Base-by-base conservation (phyloP, 2,113 vertebrate genomes). In the Mesitornis unicolor region DNA sequence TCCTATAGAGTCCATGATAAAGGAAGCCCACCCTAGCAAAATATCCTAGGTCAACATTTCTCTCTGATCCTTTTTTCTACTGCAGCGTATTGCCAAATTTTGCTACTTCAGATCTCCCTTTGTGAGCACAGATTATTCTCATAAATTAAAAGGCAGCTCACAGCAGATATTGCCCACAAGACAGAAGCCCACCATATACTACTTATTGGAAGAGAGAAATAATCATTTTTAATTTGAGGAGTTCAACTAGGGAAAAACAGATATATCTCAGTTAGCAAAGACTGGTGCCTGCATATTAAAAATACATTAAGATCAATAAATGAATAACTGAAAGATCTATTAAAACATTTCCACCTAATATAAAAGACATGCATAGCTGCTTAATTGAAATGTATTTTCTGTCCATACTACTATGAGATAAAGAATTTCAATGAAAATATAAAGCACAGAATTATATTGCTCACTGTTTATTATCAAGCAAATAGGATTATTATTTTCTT, bases 251-350 rank as follows among this genome's bases (percentile, higher is more conserved):
- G 63, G 82, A 95, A 89, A 95, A 93, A 68, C 64, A 93, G 91
- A 84, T 90, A 93, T 76, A 94, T 84, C 68, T 96, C 84, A 93
- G 87, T 86, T 93, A 96, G 79, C 70, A 83, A 73, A 90, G 60
- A 92, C 43, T 0, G 0, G 50, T 93, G 85, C 45, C 79, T 84
- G 45, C 76, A 68, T 97, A 95, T 96, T 97, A 91, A 93, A 95
- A 96, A 95, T 95, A 90, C 91, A 95, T 96, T 95, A 89, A 91
- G 95, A 96, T 97, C 95, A 95, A 96, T 97, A 94, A 96, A 93
- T 78, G 93, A 93, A 96, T 95, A 96, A 96, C 92, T 91, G 92
- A 95, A 94, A 90, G 61, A 69, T 79, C 75, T 92, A 94, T 96
- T 97, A 86, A 94, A 89, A 87, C 31, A 68, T 94, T 87, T 93